Conservation (phyloP, 2,888 invertebrate genomes). For the Drosophila barbarae region DNA sequence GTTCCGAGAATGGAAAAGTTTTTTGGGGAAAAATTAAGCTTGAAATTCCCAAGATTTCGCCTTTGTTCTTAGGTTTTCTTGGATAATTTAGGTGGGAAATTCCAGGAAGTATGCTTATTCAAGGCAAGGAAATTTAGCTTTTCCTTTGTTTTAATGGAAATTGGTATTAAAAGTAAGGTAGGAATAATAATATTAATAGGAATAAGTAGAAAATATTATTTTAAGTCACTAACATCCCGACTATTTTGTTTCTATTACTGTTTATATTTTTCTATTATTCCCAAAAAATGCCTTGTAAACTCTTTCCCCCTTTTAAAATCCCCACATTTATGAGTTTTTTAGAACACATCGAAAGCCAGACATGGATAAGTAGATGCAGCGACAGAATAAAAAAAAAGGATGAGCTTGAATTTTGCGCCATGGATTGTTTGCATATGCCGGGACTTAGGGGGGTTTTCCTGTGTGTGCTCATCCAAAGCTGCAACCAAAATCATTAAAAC, state of each 20-base stretch:
- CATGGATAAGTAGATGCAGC: constrained; percentile 19
- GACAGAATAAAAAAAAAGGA: constrained; percentile 8
- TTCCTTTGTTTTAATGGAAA: background rate
- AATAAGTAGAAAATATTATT: background rate
- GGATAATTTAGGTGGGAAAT: background rate
- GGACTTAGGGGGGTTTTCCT: background rate
- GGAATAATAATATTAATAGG: no score
- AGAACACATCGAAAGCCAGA: constrained; percentile 11
- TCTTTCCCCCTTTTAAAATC: background rate
- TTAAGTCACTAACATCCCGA: background rate
- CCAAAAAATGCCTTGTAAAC: no score
- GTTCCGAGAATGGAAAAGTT: constrained; percentile 10
- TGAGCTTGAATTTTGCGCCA: constrained; percentile 6
- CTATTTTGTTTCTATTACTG: no score
- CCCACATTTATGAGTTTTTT: constrained; percentile 6
- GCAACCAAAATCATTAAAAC: constrained; percentile 46
- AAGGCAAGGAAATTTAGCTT: background rate
- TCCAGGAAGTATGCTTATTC: background rate
- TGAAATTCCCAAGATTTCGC: background rate
- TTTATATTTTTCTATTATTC: background rate
- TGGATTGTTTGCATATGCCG: constrained; percentile 21
- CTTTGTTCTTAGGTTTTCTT: background rate
- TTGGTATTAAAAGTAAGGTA: background rate
- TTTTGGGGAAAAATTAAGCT: background rate
- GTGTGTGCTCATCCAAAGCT: constrained; percentile 28